Evolutionary conservation across 2,888 invertebrate species (phyloP), one percentile per base, ranked within the genome.

Genomic region (Helicoverpa assulta): DNA sequence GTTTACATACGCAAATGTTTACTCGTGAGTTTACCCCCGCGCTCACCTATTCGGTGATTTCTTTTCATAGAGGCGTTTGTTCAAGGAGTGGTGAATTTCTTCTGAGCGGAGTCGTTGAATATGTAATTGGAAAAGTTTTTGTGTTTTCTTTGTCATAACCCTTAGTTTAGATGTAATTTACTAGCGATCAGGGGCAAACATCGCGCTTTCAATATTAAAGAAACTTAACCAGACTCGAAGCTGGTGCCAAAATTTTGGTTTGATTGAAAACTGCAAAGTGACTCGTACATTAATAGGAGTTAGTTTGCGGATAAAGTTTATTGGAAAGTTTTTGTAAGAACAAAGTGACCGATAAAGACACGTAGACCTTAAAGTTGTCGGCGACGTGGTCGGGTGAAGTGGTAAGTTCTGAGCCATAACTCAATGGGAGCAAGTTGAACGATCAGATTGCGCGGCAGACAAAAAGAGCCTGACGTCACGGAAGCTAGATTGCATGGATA

Each of bases 1-100:
- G 95, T 95, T 95, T 95, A 95, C 95, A 95, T 95, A 95, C 95
- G 94, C 94, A 94, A 95, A 95, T 95, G 94, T 95, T 95, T 95
- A 95, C 94, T 94, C 87, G 91, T 91, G 93, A 94, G 93, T 95
- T 94, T 94, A 92, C 93, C 91, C 89, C 91, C 89, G 90, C 92
- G 89, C 93, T 94, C 93, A 95, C 95, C 95, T 94, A 95, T 94
- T 94, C 91, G 94, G 92, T 93, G 95, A 94, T 95, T 95, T 95
- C 94, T 95, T 94, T 93, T 92, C 93, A 93, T 91, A 91, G 90
- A 91, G 87, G 90, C 92, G 92, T 91, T 93, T 93, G 93, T 94
- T 93, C 90, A 88, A 91, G 90, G 87, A 91, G 90, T 89, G 86
- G 89, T 88, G 90, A 90, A 90, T 91, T 93, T 91, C 88, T 90